Percentiles rank a stretch among this genome's conserved stretches.
These are phyloP conservation scores for Isoperla grammatica DNA, from an alignment of 2,888 invertebrate species.

Conservation along the genomic window DNA sequence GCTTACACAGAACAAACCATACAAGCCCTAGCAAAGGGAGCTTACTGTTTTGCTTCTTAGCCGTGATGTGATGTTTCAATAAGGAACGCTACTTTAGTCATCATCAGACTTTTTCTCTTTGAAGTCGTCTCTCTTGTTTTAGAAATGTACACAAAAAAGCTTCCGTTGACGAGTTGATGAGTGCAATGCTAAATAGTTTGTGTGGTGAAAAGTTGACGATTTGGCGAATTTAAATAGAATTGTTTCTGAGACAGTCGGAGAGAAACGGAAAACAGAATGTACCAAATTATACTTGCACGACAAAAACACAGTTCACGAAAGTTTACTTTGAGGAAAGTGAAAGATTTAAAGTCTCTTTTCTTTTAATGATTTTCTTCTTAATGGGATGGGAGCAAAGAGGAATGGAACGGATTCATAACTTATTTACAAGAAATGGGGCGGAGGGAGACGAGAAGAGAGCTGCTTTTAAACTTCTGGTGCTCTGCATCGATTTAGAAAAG, in stretches of 20 bases:
- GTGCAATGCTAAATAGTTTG: not conserved
- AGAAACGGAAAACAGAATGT: no score
- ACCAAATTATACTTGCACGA: not conserved
- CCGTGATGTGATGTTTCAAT: no score
- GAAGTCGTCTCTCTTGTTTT: no score
- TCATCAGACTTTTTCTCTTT: no score
- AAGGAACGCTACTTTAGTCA: no score
- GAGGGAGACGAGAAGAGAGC: not conserved
- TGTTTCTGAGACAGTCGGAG: constrained; percentile 1
- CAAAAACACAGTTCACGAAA: constrained; percentile 1
- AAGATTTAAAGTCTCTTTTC: constrained; percentile 20
- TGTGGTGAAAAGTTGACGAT: constrained; percentile 3
- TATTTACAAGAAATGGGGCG: constrained; percentile 22
- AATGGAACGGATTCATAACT: constrained; percentile 17
- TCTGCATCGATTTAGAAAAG: constrained; percentile 4
- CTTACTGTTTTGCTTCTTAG: no score
- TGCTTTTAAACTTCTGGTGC: constrained; percentile 6
- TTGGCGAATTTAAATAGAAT: constrained; percentile 3
- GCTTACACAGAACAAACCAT: no score
- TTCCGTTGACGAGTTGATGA: no score
- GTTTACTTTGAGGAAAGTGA: constrained; percentile 18
- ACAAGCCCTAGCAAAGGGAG: no score
- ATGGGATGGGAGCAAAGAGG: constrained; percentile 14
- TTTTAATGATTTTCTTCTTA: constrained; percentile 23
- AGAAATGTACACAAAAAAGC: no score